Percentiles rank a stretch among this genome's conserved stretches.
Evolutionary conservation across 1,140 invertebrate genomes (phyloP).

Genomic region (Solenopsis invicta): DNA sequence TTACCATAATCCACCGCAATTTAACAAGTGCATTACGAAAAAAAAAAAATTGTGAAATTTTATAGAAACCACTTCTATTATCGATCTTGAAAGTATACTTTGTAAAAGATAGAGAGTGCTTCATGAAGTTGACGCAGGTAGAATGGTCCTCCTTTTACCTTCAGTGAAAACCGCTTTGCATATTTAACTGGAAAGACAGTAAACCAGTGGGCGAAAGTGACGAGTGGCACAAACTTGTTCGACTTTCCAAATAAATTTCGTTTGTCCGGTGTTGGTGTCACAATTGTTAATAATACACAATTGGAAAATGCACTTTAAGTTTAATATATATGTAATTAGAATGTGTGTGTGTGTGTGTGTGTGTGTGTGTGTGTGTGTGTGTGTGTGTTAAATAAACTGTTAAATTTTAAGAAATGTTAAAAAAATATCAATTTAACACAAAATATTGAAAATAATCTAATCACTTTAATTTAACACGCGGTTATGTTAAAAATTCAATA

Average conservation of each 20-base stretch:
- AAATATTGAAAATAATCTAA: too few species aligned
- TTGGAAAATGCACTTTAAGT: not conserved
- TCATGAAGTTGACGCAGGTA: not conserved
- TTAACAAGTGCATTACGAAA: not conserved
- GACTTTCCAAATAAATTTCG: constrained; percentile 53
- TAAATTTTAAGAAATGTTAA: too few species aligned
- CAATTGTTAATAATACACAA: not conserved
- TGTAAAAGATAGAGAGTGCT: constrained; percentile 50
- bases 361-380: too few species aligned
- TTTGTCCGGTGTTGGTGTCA: not conserved
- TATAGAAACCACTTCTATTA: not conserved
- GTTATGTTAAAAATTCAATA: too few species aligned
- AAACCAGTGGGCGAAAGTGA: constrained; percentile 71
- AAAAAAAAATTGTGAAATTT: not conserved
- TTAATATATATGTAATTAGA: too few species aligned
- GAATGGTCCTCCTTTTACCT: constrained; percentile 47
- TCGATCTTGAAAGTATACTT: not conserved
- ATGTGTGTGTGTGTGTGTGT: too few species aligned
- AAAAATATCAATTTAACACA: too few species aligned
- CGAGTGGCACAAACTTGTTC: constrained; percentile 64
- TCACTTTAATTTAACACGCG: too few species aligned
- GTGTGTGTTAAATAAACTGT: too few species aligned
- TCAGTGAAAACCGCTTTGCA: constrained; percentile 73
- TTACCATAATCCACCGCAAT: not conserved
- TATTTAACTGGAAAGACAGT: constrained; percentile 69